phyloP scores from a whole-genome alignment of 2,113 vertebrate species.

The Aplodontia rufa region DNA sequence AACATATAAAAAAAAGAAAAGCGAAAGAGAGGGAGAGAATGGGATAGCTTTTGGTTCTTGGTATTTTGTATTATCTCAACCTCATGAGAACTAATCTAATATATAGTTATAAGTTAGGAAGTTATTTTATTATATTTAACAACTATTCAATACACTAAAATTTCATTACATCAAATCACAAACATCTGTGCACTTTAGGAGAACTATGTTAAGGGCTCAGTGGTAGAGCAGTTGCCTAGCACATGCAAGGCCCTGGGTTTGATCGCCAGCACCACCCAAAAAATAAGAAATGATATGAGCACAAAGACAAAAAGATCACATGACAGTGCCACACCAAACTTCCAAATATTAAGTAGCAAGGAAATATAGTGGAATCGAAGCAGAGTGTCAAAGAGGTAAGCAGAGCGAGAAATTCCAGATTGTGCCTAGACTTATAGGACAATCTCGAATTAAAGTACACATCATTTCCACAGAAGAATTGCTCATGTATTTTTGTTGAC shows the following conservation, averaged over 20 bases:
- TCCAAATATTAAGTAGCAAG: not conserved
- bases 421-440: not conserved
- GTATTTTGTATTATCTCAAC: conserved; percentile 8
- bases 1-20: not conserved
- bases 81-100: conserved; percentile 20
- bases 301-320: not conserved
- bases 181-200: not conserved
- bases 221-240: not conserved
- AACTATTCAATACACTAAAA: conserved; percentile 15
- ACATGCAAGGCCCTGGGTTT: not conserved
- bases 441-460: not conserved
- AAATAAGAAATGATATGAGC: not conserved
- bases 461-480: not conserved
- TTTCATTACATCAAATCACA: conserved; percentile 17
- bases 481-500: conserved; percentile 6
- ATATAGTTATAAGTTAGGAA: not conserved
- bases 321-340: not conserved
- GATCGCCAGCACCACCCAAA: not conserved
- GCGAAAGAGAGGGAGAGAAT: not conserved
- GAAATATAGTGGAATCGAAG: not conserved
- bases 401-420: conserved; percentile 2
- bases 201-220: not conserved
- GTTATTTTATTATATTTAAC: conserved; percentile 37
- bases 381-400: not conserved
- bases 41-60: no score